Percentiles rank a stretch among this genome's conserved stretches.
Conservation (phyloP, 2,888 invertebrate genomes). For the Crematogaster levior region DNA sequence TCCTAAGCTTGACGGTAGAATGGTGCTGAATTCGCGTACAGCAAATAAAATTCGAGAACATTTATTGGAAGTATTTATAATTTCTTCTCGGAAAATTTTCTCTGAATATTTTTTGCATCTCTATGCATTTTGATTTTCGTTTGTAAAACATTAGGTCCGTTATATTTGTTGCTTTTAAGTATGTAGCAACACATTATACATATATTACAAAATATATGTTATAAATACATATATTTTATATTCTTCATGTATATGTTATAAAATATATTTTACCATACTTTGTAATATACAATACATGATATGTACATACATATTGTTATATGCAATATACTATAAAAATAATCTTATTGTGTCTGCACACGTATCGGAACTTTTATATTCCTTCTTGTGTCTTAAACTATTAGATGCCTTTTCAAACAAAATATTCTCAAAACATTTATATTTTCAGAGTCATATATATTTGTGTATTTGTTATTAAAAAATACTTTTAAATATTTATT, state of each 20-base stretch:
- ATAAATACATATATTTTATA: background rate
- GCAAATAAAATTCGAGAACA: background rate
- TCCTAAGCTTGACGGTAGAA: background rate
- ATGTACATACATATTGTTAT: background rate
- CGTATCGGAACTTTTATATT: background rate
- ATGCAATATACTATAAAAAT: background rate
- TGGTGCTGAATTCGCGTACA: background rate
- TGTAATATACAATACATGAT: background rate
- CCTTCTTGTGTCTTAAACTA: background rate
- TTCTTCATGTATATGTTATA: background rate
- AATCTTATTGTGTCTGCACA: background rate
- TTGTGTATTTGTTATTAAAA: background rate
- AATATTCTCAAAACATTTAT: background rate
- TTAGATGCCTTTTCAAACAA: background rate
- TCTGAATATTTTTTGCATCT: background rate
- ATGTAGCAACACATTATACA: background rate
- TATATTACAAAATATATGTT: background rate
- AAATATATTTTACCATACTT: conserved; percentile 15
- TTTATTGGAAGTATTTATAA: background rate
- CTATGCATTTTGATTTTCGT: background rate
- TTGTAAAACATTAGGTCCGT: background rate
- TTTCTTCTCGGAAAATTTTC: background rate
- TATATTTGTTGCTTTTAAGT: background rate
- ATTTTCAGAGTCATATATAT: background rate
- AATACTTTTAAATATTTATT: conserved; percentile 12